A percentile compares a stretch with the other conserved stretches of the same genome.
Conservation (phyloP, 2,797 vertebrate genomes). For the Poeciliopsis turneri region DNA sequence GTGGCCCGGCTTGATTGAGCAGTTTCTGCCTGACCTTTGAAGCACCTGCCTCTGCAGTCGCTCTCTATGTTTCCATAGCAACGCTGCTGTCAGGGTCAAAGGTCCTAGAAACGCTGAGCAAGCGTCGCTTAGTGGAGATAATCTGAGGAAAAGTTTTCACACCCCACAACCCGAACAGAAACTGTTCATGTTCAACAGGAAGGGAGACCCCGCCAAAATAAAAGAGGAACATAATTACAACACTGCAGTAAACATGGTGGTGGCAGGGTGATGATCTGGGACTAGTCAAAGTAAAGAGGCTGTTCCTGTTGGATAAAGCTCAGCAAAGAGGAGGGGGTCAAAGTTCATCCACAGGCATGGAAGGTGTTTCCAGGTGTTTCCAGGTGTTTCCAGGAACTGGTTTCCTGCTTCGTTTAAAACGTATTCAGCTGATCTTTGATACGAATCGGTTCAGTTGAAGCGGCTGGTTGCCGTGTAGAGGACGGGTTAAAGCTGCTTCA, state of each 20-base stretch:
- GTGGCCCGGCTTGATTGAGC: constrained; percentile 53
- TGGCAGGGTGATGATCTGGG: neutral
- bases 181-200: neutral
- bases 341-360: neutral
- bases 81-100: neutral
- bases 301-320: neutral
- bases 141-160: neutral
- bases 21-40: neutral
- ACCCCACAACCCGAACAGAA: neutral
- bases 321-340: neutral
- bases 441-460: no score
- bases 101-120: neutral
- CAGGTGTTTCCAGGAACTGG: neutral
- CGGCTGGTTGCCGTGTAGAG: neutral
- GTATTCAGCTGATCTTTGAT: neutral
- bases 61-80: neutral
- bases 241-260: neutral
- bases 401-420: neutral
- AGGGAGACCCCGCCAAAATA: neutral
- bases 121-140: neutral
- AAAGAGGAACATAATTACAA: neutral
- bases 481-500: no score
- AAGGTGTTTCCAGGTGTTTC: no score
- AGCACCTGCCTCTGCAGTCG: neutral
- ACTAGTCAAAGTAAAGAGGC: neutral